Evolutionary conservation across 2,113 vertebrate species (phyloP).

Genomic region (Panthera tigris): DNA sequence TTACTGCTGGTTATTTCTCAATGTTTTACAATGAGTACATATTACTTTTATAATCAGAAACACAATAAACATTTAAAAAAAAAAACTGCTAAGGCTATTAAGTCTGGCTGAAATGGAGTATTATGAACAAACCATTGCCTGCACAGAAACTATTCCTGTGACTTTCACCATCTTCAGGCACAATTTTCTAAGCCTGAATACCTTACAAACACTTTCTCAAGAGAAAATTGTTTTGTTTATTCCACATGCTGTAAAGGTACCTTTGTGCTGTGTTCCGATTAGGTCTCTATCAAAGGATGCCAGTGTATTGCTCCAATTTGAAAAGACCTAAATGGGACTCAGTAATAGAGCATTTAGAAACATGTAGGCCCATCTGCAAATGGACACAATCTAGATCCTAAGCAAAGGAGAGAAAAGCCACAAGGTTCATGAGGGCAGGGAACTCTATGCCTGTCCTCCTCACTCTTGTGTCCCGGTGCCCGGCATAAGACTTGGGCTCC

Average conservation of each 20-base stretch:
- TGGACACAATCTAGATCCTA: not conserved
- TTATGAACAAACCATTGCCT: not conserved
- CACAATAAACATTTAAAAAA: not conserved
- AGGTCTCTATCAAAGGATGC: not conserved
- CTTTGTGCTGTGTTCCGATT: conserved; percentile 22
- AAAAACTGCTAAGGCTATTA: not conserved
- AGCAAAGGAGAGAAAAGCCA: not conserved
- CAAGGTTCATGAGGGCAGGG: not conserved
- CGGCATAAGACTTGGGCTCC: not conserved
- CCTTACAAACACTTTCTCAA: not conserved
- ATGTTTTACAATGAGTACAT: not conserved
- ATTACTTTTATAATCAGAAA: conserved; percentile 35
- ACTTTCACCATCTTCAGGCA: not conserved
- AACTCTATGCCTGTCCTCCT: not conserved
- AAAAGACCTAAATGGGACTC: not conserved
- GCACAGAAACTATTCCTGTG: not conserved
- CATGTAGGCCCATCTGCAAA: not conserved
- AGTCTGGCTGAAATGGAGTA: conserved; percentile 41
- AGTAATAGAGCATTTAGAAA: not conserved
- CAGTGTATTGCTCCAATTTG: not conserved
- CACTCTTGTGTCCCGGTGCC: not conserved
- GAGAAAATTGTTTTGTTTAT: conserved; percentile 51
- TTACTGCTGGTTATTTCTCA: not conserved
- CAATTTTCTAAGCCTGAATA: conserved; percentile 52
- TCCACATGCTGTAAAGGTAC: not conserved